phyloP scores from a whole-genome alignment of 37 sponge, comb jelly and placozoan species.

The Cliona cf. orientalis region DNA sequence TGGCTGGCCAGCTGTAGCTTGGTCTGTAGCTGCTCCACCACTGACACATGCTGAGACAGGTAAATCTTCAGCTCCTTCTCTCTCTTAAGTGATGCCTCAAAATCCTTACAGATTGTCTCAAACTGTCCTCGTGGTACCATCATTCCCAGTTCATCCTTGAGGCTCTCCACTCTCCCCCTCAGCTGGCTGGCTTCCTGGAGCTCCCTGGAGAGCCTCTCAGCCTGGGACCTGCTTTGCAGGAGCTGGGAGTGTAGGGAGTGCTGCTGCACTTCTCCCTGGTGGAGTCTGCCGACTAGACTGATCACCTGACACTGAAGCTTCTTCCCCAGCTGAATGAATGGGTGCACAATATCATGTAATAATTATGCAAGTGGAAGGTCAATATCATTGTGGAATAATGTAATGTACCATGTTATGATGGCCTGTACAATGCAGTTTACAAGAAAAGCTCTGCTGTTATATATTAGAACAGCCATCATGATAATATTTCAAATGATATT shows the following conservation, averaged over 20 bases:
- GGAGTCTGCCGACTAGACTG: constrained; percentile 1
- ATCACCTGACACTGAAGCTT: neutral
- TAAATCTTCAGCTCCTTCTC: neutral
- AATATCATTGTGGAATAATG: no score
- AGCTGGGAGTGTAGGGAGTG: constrained; percentile 4
- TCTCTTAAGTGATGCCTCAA: neutral
- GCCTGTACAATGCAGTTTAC: no score
- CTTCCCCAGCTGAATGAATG: constrained; percentile 1
- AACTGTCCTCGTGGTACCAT: constrained; percentile 17
- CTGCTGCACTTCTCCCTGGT: constrained; percentile 1
- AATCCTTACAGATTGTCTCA: constrained; percentile 1
- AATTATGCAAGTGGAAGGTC: no score
- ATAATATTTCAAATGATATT: no score
- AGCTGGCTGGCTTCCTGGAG: neutral
- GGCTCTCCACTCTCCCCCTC: neutral
- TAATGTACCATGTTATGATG: no score
- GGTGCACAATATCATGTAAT: no score
- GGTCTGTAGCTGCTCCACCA: constrained; percentile 8
- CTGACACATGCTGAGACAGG: neutral
- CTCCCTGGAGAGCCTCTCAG: neutral
- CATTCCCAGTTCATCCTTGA: neutral
- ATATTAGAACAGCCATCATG: no score
- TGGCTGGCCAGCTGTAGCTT: neutral
- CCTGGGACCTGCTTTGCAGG: neutral
- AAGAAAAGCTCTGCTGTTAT: no score